Conservation (phyloP, 2,113 vertebrate species). For the Gobiocypris rarus region DNA sequence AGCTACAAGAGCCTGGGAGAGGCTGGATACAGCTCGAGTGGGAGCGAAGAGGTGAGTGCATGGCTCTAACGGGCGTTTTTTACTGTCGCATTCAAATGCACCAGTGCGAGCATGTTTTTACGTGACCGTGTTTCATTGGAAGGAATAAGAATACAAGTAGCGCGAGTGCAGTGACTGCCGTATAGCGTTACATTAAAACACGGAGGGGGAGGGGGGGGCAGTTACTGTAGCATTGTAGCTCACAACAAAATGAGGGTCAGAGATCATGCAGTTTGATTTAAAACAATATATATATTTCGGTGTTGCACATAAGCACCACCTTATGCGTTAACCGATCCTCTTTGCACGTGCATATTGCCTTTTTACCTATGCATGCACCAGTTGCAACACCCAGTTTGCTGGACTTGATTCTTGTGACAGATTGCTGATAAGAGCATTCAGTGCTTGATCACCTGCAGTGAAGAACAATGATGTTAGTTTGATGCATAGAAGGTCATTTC, state of each 20-base stretch:
- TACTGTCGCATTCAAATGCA: not conserved
- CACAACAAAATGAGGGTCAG: conserved; percentile 8
- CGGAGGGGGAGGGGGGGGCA: conserved; percentile 52
- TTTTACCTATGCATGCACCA: not conserved
- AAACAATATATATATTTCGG: too few relatives aligned
- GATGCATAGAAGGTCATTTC: not conserved
- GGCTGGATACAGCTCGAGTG: conserved; percentile 85
- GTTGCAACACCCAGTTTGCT: conserved; percentile 26
- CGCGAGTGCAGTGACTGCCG: conserved; percentile 6
- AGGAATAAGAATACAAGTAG: conserved; percentile 34
- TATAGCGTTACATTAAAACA: conserved; percentile 40
- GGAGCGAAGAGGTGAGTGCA: conserved; percentile 80
- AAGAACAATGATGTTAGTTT: conserved; percentile 11
- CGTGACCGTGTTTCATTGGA: not conserved
- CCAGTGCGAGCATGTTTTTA: not conserved
- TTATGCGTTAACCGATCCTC: not conserved
- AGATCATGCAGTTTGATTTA: not conserved
- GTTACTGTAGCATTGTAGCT: conserved; percentile 59
- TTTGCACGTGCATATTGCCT: not conserved
- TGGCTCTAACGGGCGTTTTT: not conserved
- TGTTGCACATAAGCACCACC: not conserved
- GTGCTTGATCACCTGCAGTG: conserved; percentile 40
- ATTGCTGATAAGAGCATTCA: conserved; percentile 2
- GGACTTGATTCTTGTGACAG: conserved; percentile 14
- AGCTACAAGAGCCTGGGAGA: conserved; percentile 82